Conservation (phyloP, 2,113 vertebrate species). For the Xiphorhynchus elegans region DNA sequence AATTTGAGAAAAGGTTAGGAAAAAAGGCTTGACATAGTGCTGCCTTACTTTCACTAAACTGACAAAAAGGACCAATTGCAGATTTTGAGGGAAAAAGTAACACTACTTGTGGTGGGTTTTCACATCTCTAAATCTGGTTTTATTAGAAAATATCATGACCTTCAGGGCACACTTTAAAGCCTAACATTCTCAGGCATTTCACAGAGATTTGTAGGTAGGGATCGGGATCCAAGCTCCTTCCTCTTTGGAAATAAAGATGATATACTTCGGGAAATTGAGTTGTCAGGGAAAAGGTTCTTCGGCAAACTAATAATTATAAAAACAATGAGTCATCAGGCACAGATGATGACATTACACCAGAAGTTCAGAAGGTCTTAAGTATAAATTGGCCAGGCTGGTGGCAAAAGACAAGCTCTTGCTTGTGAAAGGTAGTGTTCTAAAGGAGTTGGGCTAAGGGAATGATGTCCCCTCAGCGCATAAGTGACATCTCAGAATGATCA, state of each 20-base stretch:
- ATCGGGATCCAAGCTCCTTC: not conserved
- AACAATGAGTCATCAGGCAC: conserved; percentile 21
- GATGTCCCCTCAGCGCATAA: not conserved
- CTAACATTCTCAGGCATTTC: not conserved
- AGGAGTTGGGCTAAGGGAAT: not conserved
- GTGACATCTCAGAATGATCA: not conserved
- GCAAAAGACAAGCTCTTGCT: not conserved
- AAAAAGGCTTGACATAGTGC: not conserved
- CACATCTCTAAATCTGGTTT: not conserved
- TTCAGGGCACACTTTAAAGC: not conserved
- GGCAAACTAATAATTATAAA: conserved; percentile 15
- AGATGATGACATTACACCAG: not conserved
- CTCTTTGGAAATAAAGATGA: conserved; percentile 29
- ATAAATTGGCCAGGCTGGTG: not conserved
- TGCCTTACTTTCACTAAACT: not conserved
- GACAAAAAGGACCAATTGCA: not conserved
- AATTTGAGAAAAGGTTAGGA: not conserved
- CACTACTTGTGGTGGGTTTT: not conserved
- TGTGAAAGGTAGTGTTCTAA: not conserved
- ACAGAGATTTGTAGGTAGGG: not conserved
- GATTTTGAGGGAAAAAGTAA: not conserved
- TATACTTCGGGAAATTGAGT: not conserved
- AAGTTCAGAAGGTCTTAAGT: not conserved
- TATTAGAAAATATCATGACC: not conserved
- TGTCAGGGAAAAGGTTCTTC: not conserved